Evolutionary conservation across 2,797 vertebrate genomes (phyloP).

Genomic region (Pseudochirops corinnae): DNA sequence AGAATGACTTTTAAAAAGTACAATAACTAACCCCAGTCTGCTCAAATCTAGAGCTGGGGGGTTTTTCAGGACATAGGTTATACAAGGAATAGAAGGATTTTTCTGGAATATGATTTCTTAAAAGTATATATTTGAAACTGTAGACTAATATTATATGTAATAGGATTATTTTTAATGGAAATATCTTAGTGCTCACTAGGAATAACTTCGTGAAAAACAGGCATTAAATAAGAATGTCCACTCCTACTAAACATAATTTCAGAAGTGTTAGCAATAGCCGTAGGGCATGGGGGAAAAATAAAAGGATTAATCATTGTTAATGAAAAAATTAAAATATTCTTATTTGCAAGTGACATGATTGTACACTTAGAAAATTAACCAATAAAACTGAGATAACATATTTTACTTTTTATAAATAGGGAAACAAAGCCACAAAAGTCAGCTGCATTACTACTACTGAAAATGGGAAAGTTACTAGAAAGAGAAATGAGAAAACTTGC

Average conservation of each 20-base stretch:
- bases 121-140: background rate
- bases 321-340: background rate
- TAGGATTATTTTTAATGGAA: background rate
- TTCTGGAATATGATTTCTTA: background rate
- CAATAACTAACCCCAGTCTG: background rate
- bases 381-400: background rate
- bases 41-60: background rate
- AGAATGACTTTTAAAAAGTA: background rate
- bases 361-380: background rate
- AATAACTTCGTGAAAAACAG: background rate
- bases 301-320: background rate
- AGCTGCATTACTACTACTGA: background rate
- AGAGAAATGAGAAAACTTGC: background rate
- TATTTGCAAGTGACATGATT: background rate
- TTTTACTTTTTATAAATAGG: background rate
- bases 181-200: background rate
- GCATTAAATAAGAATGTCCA: background rate
- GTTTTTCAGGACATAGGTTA: background rate
- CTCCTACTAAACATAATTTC: too few relatives aligned
- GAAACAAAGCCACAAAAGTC: background rate
- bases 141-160: background rate
- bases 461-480: background rate
- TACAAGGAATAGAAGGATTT: background rate
- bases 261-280: too few relatives aligned
- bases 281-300: too few relatives aligned